phyloP scores from a whole-genome alignment of 2,797 vertebrate species.

The Paedocypris micromegethes region DNA sequence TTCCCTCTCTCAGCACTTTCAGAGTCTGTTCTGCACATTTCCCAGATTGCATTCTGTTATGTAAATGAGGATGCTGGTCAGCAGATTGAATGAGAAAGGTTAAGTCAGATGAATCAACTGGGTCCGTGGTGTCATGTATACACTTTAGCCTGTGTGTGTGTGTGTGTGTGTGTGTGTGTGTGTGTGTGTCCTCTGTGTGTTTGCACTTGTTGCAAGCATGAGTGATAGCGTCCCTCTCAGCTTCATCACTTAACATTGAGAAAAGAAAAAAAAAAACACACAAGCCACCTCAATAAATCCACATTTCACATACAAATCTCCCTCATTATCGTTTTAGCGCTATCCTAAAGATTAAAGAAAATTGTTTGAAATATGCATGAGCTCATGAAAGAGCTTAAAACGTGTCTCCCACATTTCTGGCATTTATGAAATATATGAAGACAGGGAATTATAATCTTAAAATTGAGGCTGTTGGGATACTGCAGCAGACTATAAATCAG shows the following conservation, averaged over 20 bases:
- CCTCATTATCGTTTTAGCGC: constrained; percentile 14
- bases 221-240: constrained; percentile 43
- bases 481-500: constrained; percentile 44
- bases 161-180: too few relatives aligned
- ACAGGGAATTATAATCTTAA: background rate
- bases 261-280: constrained; percentile 2
- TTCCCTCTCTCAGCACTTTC: constrained; percentile 59
- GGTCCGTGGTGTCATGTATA: constrained; percentile 4
- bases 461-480: constrained; percentile 18
- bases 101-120: background rate
- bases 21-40: constrained; percentile 35
- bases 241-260: constrained; percentile 22
- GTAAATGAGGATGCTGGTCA: constrained; percentile 51
- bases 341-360: constrained; percentile 25
- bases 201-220: constrained; percentile 45
- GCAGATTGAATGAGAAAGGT: constrained; percentile 48
- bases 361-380: constrained; percentile 30
- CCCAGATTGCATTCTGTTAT: constrained; percentile 53
- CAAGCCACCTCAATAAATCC: constrained; percentile 33
- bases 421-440: constrained; percentile 12
- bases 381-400: constrained; percentile 3
- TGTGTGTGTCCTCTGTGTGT: constrained; percentile 2
- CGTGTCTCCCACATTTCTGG: background rate
- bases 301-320: constrained; percentile 25
- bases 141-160: background rate